Base-by-base conservation (phyloP, 30 jellyfish, hydroid and myxozoan genomes). In the Aurelia coerulea region DNA sequence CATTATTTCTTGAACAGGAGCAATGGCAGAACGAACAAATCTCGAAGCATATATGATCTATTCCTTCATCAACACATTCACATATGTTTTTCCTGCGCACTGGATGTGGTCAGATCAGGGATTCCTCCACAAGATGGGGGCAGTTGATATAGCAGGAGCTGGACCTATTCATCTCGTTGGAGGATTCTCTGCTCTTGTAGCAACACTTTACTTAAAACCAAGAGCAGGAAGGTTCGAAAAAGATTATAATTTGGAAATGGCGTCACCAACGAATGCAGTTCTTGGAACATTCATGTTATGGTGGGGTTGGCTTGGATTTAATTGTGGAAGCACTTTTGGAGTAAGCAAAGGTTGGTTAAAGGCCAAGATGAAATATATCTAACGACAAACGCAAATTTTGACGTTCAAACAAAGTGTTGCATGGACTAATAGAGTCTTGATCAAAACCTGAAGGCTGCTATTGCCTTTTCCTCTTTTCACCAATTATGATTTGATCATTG, bases 241-340 rank as follows among this genome's bases (percentile, higher is more conserved):
- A 29, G 62, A 58, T 23, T 32, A 58, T 3, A 14, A 41, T 1
- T 29, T 62, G 29, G 73, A 69, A 46, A 80, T 88, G 91, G 84
- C 98, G 1, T 91, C 98, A 15, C 96, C 98, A 5, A 78, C 96
- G 10, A 91, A 76, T 74, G 93, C 78, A 15, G 91, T 91, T 37
- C 93, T 91, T 52, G 98, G 98, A 4, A 84, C 93, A 18, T 91
- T 91, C 59, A 91, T 91, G 93, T 74, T 91, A 46, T 91, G 98
- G 98, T 91, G 98, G 92, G 98, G 98, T 33, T 91, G 98, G 98
- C 93, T 91, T 0, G 98, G 98, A 5, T 91, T 91, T 63, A 91
- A 91, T 62, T 91, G 98, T 56, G 98, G 98, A 12, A 83, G 96
- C 67, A 91, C 96, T 17, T 85, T 78, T 79, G 98, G 98, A 2